These are phyloP conservation scores for Deroplatys truncata DNA, from an alignment of 2,888 invertebrate genomes.

Conservation along the genomic window DNA sequence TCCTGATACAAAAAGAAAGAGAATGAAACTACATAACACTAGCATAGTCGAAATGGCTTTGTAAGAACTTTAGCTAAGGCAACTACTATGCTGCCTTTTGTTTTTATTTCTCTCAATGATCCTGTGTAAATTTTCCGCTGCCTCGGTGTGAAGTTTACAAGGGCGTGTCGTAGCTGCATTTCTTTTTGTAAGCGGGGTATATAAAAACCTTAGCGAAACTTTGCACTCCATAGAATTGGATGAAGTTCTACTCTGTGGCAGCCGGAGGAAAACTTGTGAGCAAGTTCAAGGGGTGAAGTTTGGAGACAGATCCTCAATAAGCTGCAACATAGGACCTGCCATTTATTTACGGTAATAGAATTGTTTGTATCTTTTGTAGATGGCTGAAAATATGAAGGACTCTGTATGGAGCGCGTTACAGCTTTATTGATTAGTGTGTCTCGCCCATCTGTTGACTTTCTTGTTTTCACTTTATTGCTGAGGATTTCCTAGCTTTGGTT, in stretches of 20 bases:
- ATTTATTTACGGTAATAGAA: not conserved
- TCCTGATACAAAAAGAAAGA: too few relatives aligned
- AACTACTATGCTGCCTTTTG: not conserved
- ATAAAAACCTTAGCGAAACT: not conserved
- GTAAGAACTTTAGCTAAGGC: too few relatives aligned
- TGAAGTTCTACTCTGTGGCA: not conserved
- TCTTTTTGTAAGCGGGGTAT: not conserved
- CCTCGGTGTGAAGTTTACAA: not conserved
- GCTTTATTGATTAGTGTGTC: too few relatives aligned
- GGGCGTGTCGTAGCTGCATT: not conserved
- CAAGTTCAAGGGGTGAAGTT: not conserved
- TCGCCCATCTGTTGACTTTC: too few relatives aligned
- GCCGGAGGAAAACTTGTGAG: not conserved
- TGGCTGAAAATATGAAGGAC: not conserved
- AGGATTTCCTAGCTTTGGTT: not conserved
- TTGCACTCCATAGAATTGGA: not conserved
- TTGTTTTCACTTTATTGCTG: not conserved
- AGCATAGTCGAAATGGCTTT: too few relatives aligned
- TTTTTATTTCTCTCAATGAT: not conserved
- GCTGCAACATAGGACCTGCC: not conserved
- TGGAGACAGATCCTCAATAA: not conserved
- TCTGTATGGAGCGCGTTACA: too few relatives aligned
- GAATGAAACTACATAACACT: too few relatives aligned
- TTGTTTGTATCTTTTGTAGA: not conserved
- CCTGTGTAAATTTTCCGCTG: not conserved